Conservation (phyloP, 2,113 vertebrate species). For the Spermophilus dauricus region DNA sequence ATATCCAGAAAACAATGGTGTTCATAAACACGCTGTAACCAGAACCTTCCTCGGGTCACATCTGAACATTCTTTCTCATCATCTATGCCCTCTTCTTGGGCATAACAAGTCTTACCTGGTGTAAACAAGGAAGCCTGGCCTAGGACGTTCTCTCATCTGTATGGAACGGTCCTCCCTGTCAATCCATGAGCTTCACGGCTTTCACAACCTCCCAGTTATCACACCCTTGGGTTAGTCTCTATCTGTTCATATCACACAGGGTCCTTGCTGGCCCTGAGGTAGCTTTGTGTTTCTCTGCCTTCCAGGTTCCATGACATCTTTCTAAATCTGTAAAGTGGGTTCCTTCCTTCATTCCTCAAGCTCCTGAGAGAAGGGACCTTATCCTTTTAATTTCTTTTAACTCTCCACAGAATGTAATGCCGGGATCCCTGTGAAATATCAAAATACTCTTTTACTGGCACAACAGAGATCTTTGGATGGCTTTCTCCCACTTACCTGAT, state of each 20-base stretch:
- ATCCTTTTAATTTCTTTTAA: not conserved
- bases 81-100: not conserved
- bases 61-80: not conserved
- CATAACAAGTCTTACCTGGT: not conserved
- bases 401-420: not conserved
- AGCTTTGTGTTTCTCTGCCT: not conserved
- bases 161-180: not conserved
- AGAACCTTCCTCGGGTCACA: not conserved
- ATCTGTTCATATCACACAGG: not conserved
- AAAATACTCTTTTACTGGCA: not conserved
- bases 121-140: not conserved
- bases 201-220: not conserved
- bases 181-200: not conserved
- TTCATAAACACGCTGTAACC: not conserved
- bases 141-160: not conserved
- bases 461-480: not conserved
- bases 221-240: fast-evolving
- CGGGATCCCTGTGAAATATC: not conserved
- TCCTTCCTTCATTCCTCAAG: not conserved
- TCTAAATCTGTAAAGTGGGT: not conserved
- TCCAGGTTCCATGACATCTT: not conserved
- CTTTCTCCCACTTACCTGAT: not conserved
- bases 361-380: not conserved
- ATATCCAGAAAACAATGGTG: not conserved
- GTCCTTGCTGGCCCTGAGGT: fast-evolving